These are phyloP conservation scores for Clinocottus analis DNA, from an alignment of 2,113 vertebrate genomes.

Conservation along the genomic window DNA sequence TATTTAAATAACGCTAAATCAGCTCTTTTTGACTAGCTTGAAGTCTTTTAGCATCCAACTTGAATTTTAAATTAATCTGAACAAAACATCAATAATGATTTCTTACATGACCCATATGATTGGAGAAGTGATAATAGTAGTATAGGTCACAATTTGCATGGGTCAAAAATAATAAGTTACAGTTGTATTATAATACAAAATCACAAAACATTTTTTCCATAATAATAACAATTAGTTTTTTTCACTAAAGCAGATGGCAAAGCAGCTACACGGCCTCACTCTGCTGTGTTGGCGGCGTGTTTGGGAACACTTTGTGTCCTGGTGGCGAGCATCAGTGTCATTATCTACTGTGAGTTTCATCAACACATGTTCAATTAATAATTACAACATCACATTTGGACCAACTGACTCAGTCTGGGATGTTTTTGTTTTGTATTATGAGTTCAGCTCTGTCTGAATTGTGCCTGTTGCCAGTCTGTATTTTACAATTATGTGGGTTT, in stretches of 20 bases:
- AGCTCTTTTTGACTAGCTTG: not conserved
- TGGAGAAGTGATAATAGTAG: not conserved
- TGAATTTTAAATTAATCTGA: not conserved
- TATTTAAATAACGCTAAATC: not conserved
- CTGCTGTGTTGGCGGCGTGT: not conserved
- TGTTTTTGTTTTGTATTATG: not conserved
- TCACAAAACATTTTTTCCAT: too few relatives aligned
- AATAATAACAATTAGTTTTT: not conserved
- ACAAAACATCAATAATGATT: too few relatives aligned
- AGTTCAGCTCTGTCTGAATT: not conserved
- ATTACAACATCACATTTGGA: not conserved
- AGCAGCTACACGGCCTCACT: not conserved
- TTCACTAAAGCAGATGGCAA: conserved; percentile 11
- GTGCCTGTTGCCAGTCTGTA: not conserved
- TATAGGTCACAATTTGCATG: not conserved
- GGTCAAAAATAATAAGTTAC: not conserved
- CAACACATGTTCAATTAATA: not conserved
- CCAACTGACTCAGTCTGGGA: not conserved
- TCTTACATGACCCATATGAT: too few relatives aligned
- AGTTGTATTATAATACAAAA: not conserved
- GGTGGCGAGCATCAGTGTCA: not conserved
- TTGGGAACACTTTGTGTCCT: conserved; percentile 31
- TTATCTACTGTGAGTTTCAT: conserved; percentile 51
- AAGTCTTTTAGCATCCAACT: not conserved
- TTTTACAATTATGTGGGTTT: not conserved